Evolutionary conservation across 2,797 vertebrate genomes (phyloP), one percentile per base, ranked within the genome.

Genomic region (Fistularia tabacaria): DNA sequence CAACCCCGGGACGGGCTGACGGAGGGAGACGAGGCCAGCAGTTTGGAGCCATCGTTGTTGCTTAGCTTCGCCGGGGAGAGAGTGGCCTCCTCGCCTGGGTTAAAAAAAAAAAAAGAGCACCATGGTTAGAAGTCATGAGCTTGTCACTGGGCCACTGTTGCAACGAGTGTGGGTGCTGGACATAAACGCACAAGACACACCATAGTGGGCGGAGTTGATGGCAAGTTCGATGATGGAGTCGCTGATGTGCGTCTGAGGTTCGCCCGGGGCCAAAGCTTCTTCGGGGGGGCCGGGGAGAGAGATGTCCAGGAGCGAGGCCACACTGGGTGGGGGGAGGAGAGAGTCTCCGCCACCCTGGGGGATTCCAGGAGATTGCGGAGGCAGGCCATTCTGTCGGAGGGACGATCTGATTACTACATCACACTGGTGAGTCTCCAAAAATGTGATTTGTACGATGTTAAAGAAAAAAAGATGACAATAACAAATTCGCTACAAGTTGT

Each of bases 171-270:
- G 10, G 36, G 14, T 42, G 6, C 11, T 3, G 45, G 10, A 51
- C 10, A 47, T 6, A 55, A 48, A 37, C 48, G 8, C 39, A 36
- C 8, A 38, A 9, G 7, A 59, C 89, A 59, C 73, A 97, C 97
- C 91, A 8, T 93, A 99, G 63, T 96, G 94, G 51, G 93, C 93
- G 4, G 97, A 99, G 87, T 96, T 98, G 87, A 99, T 99, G 67
- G 97, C 97, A 0, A 98, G 94, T 83, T 99, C 97, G 0, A 99
- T 99, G 83, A 99, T 98, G 43, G 97, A 98, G 87, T 99, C 97
- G 0, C 97, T 98, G 87, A 99, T 98, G 60, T 98, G 97, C 1
- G 93, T 94, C 49, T 93, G 92, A 14, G 93, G 83, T 51, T 94
- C 97, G 50, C 94, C 96, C 5, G 96, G 91, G 1, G 94, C 92